phyloP scores from a whole-genome alignment of 2,888 invertebrate species.

The Platerodrilus igneus region DNA sequence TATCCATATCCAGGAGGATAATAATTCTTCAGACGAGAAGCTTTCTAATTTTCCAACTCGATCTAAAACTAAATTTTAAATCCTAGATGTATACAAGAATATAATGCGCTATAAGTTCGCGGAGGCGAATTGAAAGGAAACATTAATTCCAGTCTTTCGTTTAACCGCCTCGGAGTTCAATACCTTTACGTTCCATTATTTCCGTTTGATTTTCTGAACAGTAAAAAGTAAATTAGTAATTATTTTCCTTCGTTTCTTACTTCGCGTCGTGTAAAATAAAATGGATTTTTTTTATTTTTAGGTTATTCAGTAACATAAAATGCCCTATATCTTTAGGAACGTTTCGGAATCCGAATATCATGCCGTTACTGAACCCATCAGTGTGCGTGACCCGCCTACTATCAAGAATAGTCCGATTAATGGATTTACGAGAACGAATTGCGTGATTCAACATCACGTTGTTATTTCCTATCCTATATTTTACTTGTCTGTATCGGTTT shows the following conservation, averaged over 20 bases:
- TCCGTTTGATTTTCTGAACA: slow-evolving; percentile 28
- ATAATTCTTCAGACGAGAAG: too few species aligned
- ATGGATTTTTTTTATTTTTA: background rate
- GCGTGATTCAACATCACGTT: slow-evolving; percentile 32
- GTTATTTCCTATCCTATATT: slow-evolving; percentile 29
- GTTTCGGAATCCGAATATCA: slow-evolving; percentile 4
- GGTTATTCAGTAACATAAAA: background rate
- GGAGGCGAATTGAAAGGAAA: too few species aligned
- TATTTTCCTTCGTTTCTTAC: slow-evolving; percentile 15
- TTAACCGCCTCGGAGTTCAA: slow-evolving; percentile 19
- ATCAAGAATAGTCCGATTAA: slow-evolving; percentile 30
- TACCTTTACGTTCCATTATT: slow-evolving; percentile 22
- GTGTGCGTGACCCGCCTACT: slow-evolving; percentile 31
- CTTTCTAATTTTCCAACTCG: too few species aligned
- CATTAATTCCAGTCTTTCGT: slow-evolving; percentile 10
- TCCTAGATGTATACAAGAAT: too few species aligned
- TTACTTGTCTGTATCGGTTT: slow-evolving; percentile 21
- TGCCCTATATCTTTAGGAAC: background rate
- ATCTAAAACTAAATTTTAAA: too few species aligned
- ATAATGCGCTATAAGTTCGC: too few species aligned
- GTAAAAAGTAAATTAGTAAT: slow-evolving; percentile 27
- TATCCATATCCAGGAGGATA: too few species aligned
- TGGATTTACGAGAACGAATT: slow-evolving; percentile 33
- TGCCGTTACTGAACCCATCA: slow-evolving; percentile 16
- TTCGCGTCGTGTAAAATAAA: background rate